A percentile compares a stretch with the other conserved stretches of the same genome.
Conservation (phyloP, 2,797 vertebrate genomes). For the Microchirus variegatus region DNA sequence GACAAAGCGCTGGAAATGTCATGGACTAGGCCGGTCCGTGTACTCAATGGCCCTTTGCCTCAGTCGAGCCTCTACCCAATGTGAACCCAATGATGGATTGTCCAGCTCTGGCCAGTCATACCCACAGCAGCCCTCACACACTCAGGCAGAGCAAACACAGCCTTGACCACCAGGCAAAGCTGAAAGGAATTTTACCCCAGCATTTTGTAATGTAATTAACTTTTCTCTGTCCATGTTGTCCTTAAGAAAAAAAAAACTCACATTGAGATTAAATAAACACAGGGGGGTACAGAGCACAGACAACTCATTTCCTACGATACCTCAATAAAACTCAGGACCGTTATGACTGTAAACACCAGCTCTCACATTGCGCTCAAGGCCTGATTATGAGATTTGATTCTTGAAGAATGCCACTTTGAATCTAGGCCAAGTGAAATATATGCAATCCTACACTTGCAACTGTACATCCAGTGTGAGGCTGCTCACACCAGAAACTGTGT, state of each 20-base stretch:
- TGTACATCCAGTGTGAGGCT: too few relatives aligned
- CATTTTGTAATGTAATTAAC: conserved; percentile 72
- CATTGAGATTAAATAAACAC: conserved; percentile 74
- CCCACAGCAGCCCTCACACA: conserved; percentile 66
- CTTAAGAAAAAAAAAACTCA: conserved; percentile 36
- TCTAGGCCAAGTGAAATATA: conserved; percentile 16
- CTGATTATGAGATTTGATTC: conserved; percentile 56
- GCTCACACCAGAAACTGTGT: too few relatives aligned
- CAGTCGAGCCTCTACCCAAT: conserved; percentile 14
- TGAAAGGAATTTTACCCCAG: conserved; percentile 51
- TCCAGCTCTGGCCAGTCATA: conserved; percentile 37
- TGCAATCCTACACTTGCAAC: too few relatives aligned
- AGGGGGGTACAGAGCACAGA: conserved; percentile 63
- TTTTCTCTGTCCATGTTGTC: conserved; percentile 50
- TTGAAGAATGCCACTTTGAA: conserved; percentile 53
- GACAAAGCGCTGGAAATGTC: conserved; percentile 4
- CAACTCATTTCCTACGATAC: conserved; percentile 75
- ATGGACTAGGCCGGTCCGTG: conserved; percentile 16
- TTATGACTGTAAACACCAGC: conserved; percentile 70
- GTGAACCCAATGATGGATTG: conserved; percentile 15
- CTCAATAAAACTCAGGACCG: conserved; percentile 64
- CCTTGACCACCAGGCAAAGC: conserved; percentile 46
- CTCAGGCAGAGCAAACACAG: conserved; percentile 70
- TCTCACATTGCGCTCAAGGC: conserved; percentile 54
- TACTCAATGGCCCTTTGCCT: conserved; percentile 57